Percentiles rank a stretch among this genome's conserved stretches.
Evolutionary conservation across 2,797 vertebrate species (phyloP).

Genomic region (Tapera naevia): DNA sequence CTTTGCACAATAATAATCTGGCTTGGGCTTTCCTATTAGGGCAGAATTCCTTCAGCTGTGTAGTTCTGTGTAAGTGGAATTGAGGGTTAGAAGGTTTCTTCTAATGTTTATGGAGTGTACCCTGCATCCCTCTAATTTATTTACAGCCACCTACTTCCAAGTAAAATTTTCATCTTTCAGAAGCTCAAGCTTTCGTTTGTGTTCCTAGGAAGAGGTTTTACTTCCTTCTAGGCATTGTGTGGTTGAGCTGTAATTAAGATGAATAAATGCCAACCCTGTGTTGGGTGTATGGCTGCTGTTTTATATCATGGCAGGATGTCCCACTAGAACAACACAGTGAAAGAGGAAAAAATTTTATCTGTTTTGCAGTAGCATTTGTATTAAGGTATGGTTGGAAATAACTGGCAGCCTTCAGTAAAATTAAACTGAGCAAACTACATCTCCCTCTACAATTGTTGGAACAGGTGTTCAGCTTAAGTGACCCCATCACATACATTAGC

Average conservation of each 20-base stretch:
- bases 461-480: not conserved
- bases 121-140: rapidly evolving
- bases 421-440: not conserved
- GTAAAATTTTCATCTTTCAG: not conserved
- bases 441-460: not conserved
- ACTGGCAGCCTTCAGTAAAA: rapidly evolving
- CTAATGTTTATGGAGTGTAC: not conserved
- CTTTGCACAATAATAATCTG: not conserved
- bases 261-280: rapidly evolving
- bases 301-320: rapidly evolving
- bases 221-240: not conserved
- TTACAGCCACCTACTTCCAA: not conserved
- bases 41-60: not conserved
- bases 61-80: not conserved
- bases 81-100: not conserved
- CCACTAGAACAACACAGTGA: not conserved
- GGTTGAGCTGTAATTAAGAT: not conserved
- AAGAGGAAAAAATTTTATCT: not conserved
- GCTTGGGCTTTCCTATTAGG: not conserved
- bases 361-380: not conserved
- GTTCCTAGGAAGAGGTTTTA: not conserved
- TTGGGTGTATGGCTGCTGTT: not conserved
- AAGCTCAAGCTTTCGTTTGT: not conserved
- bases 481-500: rapidly evolving
- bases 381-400: not conserved